These are phyloP conservation scores for Crotalus tigris DNA, from an alignment of 2,113 vertebrate species.

Conservation along the genomic window DNA sequence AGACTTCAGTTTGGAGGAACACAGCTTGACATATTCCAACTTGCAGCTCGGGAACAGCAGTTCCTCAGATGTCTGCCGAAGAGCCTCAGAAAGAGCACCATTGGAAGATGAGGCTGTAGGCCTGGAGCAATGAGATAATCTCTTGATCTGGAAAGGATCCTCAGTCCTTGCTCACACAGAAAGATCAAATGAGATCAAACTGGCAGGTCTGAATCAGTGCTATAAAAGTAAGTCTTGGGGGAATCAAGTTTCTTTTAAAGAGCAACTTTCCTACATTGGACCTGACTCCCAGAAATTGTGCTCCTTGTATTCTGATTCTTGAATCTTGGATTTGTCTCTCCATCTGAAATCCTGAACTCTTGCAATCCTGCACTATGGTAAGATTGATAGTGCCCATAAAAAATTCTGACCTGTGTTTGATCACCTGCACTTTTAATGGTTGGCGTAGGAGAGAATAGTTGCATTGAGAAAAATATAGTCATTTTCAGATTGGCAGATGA, in stretches of 20 bases:
- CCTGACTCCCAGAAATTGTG: neutral
- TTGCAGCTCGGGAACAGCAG: neutral
- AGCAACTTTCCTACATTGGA: neutral
- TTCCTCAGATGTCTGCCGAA: neutral
- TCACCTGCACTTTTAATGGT: neutral
- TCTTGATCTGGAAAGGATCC: neutral
- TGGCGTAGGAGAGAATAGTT: neutral
- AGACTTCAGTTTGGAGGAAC: neutral
- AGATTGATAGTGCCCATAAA: neutral
- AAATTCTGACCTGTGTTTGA: neutral
- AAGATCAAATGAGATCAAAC: neutral
- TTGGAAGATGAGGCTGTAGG: neutral
- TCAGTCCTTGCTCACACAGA: neutral
- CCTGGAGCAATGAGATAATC: neutral
- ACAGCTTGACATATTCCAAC: neutral
- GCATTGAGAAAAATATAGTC: neutral
- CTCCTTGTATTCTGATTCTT: neutral
- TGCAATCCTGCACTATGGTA: neutral
- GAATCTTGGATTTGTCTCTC: neutral
- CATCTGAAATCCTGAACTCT: neutral
- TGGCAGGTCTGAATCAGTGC: neutral
- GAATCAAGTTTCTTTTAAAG: neutral
- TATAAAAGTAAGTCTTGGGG: neutral
- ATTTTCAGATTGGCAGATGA: neutral
- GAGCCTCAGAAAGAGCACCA: neutral